Conservation (phyloP, 2,113 vertebrate species). For the Tautogolabrus adspersus region DNA sequence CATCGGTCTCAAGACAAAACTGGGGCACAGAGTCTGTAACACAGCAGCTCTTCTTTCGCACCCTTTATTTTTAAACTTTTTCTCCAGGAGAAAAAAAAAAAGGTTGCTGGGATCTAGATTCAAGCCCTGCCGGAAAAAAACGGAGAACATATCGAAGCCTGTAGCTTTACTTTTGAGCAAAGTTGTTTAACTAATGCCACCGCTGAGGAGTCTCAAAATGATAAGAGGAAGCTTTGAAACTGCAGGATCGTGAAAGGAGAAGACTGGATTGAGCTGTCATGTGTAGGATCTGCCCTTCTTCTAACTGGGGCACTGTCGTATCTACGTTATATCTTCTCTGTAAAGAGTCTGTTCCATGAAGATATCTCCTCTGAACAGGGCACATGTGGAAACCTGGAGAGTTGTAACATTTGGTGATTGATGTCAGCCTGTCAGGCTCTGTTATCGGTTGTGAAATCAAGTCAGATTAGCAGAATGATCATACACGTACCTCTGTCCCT, state of each 20-base stretch:
- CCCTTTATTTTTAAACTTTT: conserved; percentile 9
- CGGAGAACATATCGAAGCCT: conserved; percentile 39
- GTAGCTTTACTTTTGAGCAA: conserved; percentile 52
- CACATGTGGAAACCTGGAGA: conserved; percentile 21
- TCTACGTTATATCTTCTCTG: conserved; percentile 20
- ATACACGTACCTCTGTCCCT: conserved; percentile 9
- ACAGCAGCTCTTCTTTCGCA: conserved; percentile 45
- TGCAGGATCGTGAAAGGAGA: conserved; percentile 1
- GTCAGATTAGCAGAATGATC: conserved; percentile 66
- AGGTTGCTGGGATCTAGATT: conserved; percentile 45
- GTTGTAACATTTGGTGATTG: conserved; percentile 31
- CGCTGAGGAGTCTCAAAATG: conserved; percentile 35
- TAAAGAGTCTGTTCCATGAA: conserved; percentile 18
- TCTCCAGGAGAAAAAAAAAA: conserved; percentile 1
- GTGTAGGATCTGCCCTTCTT: conserved; percentile 10
- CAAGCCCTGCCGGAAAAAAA: conserved; percentile 47
- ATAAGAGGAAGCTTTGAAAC: conserved; percentile 36
- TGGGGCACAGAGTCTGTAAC: conserved; percentile 66
- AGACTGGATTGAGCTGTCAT: conserved; percentile 56
- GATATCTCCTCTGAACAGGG: conserved; percentile 27
- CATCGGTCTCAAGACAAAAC: conserved; percentile 68
- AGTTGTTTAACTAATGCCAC: conserved; percentile 52
- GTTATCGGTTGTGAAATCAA: conserved; percentile 52
- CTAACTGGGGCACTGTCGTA: conserved; percentile 31
- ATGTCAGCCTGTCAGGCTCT: conserved; percentile 41